Evolutionary conservation across 2,113 vertebrate species (phyloP), one percentile per base, ranked within the genome.

Genomic region (Scytalopus superciliaris): DNA sequence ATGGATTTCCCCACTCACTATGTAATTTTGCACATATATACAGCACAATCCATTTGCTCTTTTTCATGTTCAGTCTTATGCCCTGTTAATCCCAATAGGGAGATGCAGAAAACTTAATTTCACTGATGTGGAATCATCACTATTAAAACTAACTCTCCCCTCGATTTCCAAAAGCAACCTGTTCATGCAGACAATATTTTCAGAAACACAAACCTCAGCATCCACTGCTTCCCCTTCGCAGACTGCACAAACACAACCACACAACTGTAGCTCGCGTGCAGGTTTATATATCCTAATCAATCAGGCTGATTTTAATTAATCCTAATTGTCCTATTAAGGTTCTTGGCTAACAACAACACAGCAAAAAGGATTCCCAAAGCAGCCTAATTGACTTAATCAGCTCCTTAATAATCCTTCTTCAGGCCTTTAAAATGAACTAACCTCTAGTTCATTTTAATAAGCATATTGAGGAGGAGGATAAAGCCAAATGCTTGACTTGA

Each of bases 281-380:
- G 73, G 44, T 96, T 97, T 86, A 93, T 82, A 67, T 44, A 95
- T 42, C 40, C 95, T 94, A 96, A 97, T 97, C 92, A 96, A 97
- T 97, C 91, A 95, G 76, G 64, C 69, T 93, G 66, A 93, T 96
- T 96, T 97, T 96, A 97, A 97, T 97, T 97, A 98, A 97, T 96
- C 80, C 81, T 96, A 97, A 97, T 96, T 96, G 79, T 95, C 95
- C 95, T 95, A 94, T 97, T 96, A 95, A 91, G 75, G 56, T 95
- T 97, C 75, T 63, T 94, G 93, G 82, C 66, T 97, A 97, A 85
- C 86, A 95, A 88, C 87, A 97, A 83, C 68, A 94, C 70, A 89
- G 89, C 55, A 96, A 72, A 79, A 92, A 97, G 63, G 75, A 94
- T 93, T 97, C 94, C 93, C 94, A 82, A 66, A 91, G 95, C 89